Evolutionary conservation across 2,888 invertebrate species (phyloP), one percentile per base, ranked within the genome.

Genomic region (Fragum whitleyi): DNA sequence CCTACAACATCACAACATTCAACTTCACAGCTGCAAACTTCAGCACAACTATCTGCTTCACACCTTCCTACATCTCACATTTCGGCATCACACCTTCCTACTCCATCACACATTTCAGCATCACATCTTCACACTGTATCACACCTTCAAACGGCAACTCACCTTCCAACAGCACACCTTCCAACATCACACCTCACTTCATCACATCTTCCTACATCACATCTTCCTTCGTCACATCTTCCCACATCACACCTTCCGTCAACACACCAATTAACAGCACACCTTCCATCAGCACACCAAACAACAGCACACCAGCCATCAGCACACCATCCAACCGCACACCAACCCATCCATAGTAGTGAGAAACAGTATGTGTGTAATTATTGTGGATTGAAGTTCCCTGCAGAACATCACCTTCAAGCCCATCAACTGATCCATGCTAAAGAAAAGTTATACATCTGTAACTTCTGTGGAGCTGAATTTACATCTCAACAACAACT

Each of bases 311-410:
- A 47, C n/a, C 47, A 47, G 14, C 47, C 16, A n/a, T 3, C 47
- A 19, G 47, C 57, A 57, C 26, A 57, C 57, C 57, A 57, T 14
- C 14, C 57, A 57, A 21, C 57, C 6, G 57, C 57, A 57, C 57
- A 57, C 57, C 57, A 57, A 23, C 23, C 65, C 23, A 65, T 65
- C 11, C 65, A 65, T 39, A 42, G 23, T 11, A 21, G 16, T 6
- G 65, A 65, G 23, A 65, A 65, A 36, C 65, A 65, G 23, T 65
- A 65, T 42, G n/a, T 65, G 14, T 65, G 65, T 65, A 65, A 65
- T 21, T 65, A 65, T n/a, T 65, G 65, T 39, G 65, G 65, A 42
- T 42, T 65, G 14, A 65, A 65, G 42, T 65, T 65, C 26, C 65
- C 65, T 1, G 65, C 65, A 16, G 65, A 65, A 29, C 65, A 65